Conservation (phyloP, 2,797 vertebrate genomes). For the Notolabrus celidotus region DNA sequence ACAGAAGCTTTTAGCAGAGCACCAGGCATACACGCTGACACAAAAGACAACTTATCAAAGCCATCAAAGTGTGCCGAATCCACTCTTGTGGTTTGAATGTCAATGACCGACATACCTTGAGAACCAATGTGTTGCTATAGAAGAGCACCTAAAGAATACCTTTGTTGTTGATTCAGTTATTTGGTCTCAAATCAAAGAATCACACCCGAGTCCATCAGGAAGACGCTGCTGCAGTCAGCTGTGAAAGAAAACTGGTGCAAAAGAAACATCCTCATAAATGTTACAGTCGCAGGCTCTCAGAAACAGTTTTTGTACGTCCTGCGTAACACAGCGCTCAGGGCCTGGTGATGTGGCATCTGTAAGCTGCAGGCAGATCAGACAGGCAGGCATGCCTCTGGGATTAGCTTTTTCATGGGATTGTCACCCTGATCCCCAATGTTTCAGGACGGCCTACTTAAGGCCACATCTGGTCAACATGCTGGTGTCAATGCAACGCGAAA, state of each 20-base stretch:
- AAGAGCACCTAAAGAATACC: not conserved
- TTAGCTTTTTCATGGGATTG: constrained; percentile 59
- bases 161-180: not conserved
- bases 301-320: constrained; percentile 13
- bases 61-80: constrained; percentile 6
- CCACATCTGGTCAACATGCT: constrained; percentile 57
- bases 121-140: not conserved
- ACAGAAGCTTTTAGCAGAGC: constrained; percentile 31
- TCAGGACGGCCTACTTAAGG: constrained; percentile 41
- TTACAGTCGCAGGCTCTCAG: constrained; percentile 2
- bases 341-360: constrained; percentile 27
- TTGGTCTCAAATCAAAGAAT: not conserved
- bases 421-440: constrained; percentile 52
- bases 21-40: not conserved
- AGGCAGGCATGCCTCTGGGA: constrained; percentile 46
- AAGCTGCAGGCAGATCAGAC: constrained; percentile 39
- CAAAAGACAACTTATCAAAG: not conserved
- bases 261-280: constrained; percentile 10
- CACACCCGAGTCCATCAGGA: not conserved
- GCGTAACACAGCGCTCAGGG: constrained; percentile 8
- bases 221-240: not conserved
- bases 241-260: constrained; percentile 3
- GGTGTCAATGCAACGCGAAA: not conserved
- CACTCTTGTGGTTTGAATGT: not conserved
- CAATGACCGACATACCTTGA: not conserved